These are phyloP conservation scores for Eustalomyia histrio DNA, from an alignment of 2,888 invertebrate genomes.

Conservation along the genomic window DNA sequence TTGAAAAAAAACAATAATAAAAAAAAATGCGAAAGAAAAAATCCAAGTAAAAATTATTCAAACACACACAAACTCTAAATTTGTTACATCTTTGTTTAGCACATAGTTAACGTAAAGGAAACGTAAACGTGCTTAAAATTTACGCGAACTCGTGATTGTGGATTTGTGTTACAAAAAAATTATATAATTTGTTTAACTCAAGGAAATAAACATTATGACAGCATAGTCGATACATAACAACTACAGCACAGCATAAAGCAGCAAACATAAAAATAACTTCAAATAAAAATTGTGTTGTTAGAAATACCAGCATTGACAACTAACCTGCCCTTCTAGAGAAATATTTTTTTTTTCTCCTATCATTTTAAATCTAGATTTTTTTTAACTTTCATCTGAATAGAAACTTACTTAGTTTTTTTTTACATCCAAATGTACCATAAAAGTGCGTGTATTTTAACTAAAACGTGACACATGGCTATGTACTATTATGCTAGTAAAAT, in stretches of 20 bases:
- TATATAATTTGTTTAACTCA: constrained; percentile 43
- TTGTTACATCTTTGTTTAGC: constrained; percentile 38
- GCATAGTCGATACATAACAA: constrained; percentile 15
- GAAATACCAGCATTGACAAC: background rate
- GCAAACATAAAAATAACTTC: background rate
- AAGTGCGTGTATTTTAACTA: constrained; percentile 67
- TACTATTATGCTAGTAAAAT: constrained; percentile 80
- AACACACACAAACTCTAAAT: background rate
- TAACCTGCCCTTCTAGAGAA: background rate
- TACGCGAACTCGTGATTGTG: constrained; percentile 17
- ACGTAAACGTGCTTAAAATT: constrained; percentile 54
- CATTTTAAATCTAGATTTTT: background rate
- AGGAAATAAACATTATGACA: constrained; percentile 12
- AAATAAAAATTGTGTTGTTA: constrained; percentile 15
- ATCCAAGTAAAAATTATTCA: constrained; percentile 21
- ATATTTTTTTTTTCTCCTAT: constrained; percentile 9
- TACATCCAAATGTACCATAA: constrained; percentile 61
- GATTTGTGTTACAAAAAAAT: constrained; percentile 14
- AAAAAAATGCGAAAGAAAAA: no score
- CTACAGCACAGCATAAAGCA: background rate
- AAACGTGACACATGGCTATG: constrained; percentile 80
- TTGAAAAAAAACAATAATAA: no score
- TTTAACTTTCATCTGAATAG: constrained; percentile 29
- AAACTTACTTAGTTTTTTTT: constrained; percentile 45
- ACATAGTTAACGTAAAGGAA: constrained; percentile 58